Conservation (phyloP, 2,888 invertebrate species). For the Tipula unca region DNA sequence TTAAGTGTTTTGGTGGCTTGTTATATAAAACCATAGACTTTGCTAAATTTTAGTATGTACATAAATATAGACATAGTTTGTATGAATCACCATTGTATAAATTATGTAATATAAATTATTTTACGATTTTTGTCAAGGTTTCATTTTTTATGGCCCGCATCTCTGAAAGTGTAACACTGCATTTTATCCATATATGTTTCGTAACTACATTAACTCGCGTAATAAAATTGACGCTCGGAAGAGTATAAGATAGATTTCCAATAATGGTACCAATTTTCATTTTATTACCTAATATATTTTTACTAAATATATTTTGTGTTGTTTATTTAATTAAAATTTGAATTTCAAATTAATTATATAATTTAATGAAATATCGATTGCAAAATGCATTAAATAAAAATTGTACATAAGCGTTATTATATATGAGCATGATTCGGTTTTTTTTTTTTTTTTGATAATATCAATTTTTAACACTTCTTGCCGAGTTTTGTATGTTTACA, state of each 20-base stretch:
- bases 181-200: background rate
- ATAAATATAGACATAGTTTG: background rate
- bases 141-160: background rate
- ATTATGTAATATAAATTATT: background rate
- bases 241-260: background rate
- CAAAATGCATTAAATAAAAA: background rate
- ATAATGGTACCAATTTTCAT: background rate
- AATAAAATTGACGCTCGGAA: background rate
- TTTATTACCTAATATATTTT: background rate
- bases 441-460: background rate
- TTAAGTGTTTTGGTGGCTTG: background rate
- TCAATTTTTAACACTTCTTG: background rate
- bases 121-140: background rate
- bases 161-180: background rate
- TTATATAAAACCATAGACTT: background rate
- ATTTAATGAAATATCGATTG: background rate
- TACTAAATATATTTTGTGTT: background rate
- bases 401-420: background rate
- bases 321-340: background rate
- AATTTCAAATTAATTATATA: slow-evolving; percentile 14
- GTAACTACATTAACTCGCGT: background rate
- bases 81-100: background rate
- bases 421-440: background rate
- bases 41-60: background rate
- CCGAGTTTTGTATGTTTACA: background rate